Evolutionary conservation across 2,888 invertebrate genomes (phyloP).

Genomic region (Cheilosia pagana): DNA sequence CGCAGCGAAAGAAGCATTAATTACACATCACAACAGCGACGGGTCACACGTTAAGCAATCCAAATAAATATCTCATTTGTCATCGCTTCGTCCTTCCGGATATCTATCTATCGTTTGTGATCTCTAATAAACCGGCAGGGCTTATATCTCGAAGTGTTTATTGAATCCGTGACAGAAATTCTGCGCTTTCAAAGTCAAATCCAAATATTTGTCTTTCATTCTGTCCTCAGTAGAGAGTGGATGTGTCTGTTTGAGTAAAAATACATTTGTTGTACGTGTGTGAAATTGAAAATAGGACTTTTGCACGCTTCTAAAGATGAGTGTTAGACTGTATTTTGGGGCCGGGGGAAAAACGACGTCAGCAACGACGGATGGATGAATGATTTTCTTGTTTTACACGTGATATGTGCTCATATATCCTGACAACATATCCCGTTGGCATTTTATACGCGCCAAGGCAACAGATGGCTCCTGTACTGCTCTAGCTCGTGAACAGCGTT

Average conservation of each 20-base stretch:
- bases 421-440: slow-evolving; percentile 45
- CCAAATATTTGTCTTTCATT: slow-evolving; percentile 68
- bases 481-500: slow-evolving; percentile 5
- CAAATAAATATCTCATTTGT: slow-evolving; percentile 67
- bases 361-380: slow-evolving; percentile 49
- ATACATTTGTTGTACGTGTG: slow-evolving; percentile 63
- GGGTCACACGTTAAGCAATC: slow-evolving; percentile 47
- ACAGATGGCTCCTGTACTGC: slow-evolving; percentile 65
- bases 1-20: slow-evolving; percentile 1
- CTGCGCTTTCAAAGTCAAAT: slow-evolving; percentile 77
- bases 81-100: slow-evolving; percentile 38
- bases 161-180: slow-evolving; percentile 82
- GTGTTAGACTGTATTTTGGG: slow-evolving; percentile 47
- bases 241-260: slow-evolving; percentile 42
- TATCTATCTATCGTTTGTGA: slow-evolving; percentile 14
- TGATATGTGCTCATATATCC: slow-evolving; percentile 42
- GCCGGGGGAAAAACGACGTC: neutral
- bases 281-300: slow-evolving; percentile 69
- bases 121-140: slow-evolving; percentile 62
- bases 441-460: slow-evolving; percentile 58
- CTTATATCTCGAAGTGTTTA: slow-evolving; percentile 81
- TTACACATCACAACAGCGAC: slow-evolving; percentile 19
- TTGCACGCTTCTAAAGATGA: slow-evolving; percentile 37
- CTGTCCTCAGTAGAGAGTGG: slow-evolving; percentile 4
- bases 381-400: slow-evolving; percentile 69